Evolutionary conservation across 2,888 invertebrate genomes (phyloP).

Genomic region (Trissolcus japonicus): DNA sequence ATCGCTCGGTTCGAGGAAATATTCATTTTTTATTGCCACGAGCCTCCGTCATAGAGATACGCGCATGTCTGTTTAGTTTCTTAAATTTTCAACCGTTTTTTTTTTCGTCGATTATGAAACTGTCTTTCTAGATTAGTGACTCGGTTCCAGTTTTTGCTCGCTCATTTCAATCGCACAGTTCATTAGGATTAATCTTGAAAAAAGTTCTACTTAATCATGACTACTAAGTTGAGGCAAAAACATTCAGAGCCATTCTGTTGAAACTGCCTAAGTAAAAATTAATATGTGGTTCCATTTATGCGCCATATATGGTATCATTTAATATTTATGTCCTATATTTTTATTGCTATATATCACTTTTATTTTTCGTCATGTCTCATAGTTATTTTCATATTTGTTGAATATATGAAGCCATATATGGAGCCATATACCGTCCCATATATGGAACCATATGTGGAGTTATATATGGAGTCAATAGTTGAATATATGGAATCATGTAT

Average conservation of each 20-base stretch:
- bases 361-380: background rate
- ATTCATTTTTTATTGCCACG: slow-evolving; percentile 26
- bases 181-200: background rate
- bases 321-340: too few relatives aligned
- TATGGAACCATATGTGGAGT: background rate
- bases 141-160: slow-evolving; percentile 28
- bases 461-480: too few relatives aligned
- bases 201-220: background rate
- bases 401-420: background rate
- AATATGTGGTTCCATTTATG: too few relatives aligned
- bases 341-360: background rate
- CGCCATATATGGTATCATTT: too few relatives aligned
- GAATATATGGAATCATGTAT: too few relatives aligned
- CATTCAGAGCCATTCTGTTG: too few relatives aligned
- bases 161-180: slow-evolving; percentile 5
- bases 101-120: too few relatives aligned
- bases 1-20: slow-evolving; percentile 42
- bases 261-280: too few relatives aligned
- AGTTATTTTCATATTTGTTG: background rate
- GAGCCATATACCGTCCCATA: background rate
- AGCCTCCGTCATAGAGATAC: slow-evolving; percentile 20
- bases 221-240: background rate
- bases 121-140: slow-evolving; percentile 2
- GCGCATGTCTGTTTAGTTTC: slow-evolving; percentile 13
- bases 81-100: slow-evolving; percentile 27